These are phyloP conservation scores for Scrobipalpa atriplicella DNA, from an alignment of 2,888 invertebrate species.

Conservation along the genomic window DNA sequence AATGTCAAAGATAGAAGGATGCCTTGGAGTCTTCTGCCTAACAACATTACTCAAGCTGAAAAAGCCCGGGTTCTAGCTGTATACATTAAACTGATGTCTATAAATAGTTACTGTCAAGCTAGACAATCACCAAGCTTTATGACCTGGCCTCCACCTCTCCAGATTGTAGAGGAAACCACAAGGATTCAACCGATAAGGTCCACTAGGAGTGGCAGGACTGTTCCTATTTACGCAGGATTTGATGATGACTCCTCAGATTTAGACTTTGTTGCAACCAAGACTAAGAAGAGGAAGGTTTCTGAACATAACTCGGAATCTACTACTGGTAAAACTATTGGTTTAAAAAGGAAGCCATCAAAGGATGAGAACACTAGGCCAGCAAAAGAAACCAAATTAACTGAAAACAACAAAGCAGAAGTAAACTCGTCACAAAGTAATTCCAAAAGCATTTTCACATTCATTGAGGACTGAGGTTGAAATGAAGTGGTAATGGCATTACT, in stretches of 20 bases:
- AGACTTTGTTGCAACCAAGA: constrained; percentile 67
- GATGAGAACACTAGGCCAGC: constrained; percentile 61
- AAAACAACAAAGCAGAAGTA: constrained; percentile 40
- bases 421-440: constrained; percentile 41
- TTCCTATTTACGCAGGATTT: constrained; percentile 70
- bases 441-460: constrained; percentile 52
- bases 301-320: constrained; percentile 60
- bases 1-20: constrained; percentile 72
- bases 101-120: constrained; percentile 70
- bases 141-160: constrained; percentile 71
- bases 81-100: constrained; percentile 73
- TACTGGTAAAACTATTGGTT: constrained; percentile 63
- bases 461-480: constrained; percentile 59
- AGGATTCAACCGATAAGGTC: constrained; percentile 66
- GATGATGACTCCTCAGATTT: constrained; percentile 76
- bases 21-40: constrained; percentile 75
- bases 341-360: constrained; percentile 69
- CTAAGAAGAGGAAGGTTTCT: constrained; percentile 69
- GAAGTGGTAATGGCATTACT: neutral
- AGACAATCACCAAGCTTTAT: constrained; percentile 64
- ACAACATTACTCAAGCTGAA: constrained; percentile 61
- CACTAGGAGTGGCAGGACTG: constrained; percentile 71
- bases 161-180: constrained; percentile 69
- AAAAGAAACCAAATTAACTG: constrained; percentile 58
- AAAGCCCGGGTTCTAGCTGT: constrained; percentile 71